Conservation (phyloP, 1,140 invertebrate genomes). For the Bilobella aurantiaca region DNA sequence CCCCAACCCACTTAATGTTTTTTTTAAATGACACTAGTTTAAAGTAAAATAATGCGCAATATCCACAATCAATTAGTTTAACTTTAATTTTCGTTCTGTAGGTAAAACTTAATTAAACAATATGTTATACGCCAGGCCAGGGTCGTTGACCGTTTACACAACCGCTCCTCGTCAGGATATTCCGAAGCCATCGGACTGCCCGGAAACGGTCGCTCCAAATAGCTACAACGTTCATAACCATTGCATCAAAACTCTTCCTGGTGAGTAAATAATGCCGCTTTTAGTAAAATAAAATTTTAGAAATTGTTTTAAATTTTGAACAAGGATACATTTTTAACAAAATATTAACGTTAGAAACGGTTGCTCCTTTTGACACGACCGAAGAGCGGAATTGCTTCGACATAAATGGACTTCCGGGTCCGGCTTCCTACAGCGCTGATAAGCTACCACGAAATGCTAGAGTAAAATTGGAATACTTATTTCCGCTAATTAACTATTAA, state of each 20-base stretch:
- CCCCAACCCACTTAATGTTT: not conserved
- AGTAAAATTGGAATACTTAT: too few species aligned
- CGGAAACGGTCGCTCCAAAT: constrained; percentile 14
- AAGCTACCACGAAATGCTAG: constrained; percentile 13
- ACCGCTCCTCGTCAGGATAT: constrained; percentile 11
- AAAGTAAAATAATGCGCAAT: too few species aligned
- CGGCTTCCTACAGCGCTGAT: constrained; percentile 14
- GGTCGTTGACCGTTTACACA: constrained; percentile 23
- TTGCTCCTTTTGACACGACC: constrained; percentile 20
- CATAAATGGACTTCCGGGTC: constrained; percentile 17
- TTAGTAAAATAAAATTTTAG: too few species aligned
- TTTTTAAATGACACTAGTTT: not conserved
- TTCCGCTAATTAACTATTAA: too few species aligned
- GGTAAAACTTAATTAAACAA: too few species aligned
- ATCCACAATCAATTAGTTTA: not conserved
- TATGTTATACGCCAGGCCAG: constrained; percentile 16
- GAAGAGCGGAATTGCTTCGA: not conserved
- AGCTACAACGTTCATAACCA: constrained; percentile 16
- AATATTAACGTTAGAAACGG: constrained; percentile 22
- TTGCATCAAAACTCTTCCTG: not conserved
- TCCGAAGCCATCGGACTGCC: constrained; percentile 5
- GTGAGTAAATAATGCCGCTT: constrained; percentile 5
- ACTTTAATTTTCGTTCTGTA: not conserved
- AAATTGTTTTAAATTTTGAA: too few species aligned
- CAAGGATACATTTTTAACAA: too few species aligned